Conservation (phyloP, 1,140 invertebrate genomes). For the Drusus annulatus region DNA sequence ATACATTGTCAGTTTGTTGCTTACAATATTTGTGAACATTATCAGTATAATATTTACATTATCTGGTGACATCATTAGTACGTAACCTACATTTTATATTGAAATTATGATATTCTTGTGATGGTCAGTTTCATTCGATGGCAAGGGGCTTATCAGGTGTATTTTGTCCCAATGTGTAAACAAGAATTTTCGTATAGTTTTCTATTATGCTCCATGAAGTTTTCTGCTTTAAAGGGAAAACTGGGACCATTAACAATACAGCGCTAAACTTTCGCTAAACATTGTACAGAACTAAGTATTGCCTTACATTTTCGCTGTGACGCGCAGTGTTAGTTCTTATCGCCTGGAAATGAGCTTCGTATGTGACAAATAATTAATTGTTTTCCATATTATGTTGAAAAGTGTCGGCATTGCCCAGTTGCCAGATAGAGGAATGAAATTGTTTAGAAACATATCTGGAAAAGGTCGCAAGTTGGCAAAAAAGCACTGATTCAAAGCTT, state of each 20-base stretch:
- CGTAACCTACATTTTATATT: no score
- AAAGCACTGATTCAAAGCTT: no score
- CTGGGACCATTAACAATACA: slow-evolving; percentile 26
- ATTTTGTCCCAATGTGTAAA: no score
- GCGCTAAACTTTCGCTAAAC: slow-evolving; percentile 12
- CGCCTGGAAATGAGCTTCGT: slow-evolving; percentile 4
- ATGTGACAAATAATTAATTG: slow-evolving; percentile 42
- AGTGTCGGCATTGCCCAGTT: no score
- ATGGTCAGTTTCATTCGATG: no score
- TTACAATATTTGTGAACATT: no score
- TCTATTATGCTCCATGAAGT: slow-evolving; percentile 26
- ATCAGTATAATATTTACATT: no score
- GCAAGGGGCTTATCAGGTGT: no score
- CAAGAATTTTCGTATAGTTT: slow-evolving; percentile 22
- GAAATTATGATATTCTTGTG: no score
- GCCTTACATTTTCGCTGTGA: slow-evolving; percentile 19
- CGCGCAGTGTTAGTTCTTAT: slow-evolving; percentile 19
- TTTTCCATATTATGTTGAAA: slow-evolving; percentile 6
- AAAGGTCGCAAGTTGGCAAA: slow-evolving; percentile 16
- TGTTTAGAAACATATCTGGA: slow-evolving; percentile 27
- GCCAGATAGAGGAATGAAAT: neutral
- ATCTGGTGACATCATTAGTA: no score
- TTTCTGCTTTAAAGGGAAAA: slow-evolving; percentile 16
- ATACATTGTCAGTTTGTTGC: no score
- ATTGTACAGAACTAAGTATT: slow-evolving; percentile 25